Conservation (phyloP, 2,888 invertebrate species). For the Choreutis nemorana region DNA sequence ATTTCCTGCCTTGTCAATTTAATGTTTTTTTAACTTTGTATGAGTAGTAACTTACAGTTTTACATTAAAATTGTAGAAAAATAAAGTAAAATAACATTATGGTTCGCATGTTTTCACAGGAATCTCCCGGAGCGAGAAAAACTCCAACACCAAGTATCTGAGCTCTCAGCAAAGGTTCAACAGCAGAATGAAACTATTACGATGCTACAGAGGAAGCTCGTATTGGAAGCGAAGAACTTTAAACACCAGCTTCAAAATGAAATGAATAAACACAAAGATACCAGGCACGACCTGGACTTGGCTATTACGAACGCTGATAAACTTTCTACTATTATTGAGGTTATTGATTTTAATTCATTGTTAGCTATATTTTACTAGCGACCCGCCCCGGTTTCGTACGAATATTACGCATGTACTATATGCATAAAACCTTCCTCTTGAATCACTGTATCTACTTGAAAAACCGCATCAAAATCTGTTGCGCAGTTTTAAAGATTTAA, state of each 20-base stretch:
- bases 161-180: constrained; percentile 62
- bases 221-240: constrained; percentile 77
- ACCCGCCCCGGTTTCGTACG: too few species aligned
- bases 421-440: too few species aligned
- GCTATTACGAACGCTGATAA: constrained; percentile 69
- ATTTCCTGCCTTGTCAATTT: too few species aligned
- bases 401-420: too few species aligned
- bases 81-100: too few species aligned
- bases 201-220: constrained; percentile 72
- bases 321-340: constrained; percentile 68
- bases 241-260: constrained; percentile 75
- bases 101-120: constrained; percentile 26
- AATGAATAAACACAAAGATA: constrained; percentile 74
- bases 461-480: too few species aligned
- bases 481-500: too few species aligned
- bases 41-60: too few species aligned
- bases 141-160: constrained; percentile 69
- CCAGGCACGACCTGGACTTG: constrained; percentile 71
- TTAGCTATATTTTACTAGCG: too few species aligned
- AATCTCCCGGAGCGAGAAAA: constrained; percentile 79
- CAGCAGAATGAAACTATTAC: constrained; percentile 70
- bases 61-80: too few species aligned
- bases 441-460: too few species aligned
- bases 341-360: constrained; percentile 18
- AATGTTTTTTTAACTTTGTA: too few species aligned